These are phyloP conservation scores for Drosophila glabriapex DNA, from an alignment of 2,888 invertebrate genomes.

Conservation along the genomic window DNA sequence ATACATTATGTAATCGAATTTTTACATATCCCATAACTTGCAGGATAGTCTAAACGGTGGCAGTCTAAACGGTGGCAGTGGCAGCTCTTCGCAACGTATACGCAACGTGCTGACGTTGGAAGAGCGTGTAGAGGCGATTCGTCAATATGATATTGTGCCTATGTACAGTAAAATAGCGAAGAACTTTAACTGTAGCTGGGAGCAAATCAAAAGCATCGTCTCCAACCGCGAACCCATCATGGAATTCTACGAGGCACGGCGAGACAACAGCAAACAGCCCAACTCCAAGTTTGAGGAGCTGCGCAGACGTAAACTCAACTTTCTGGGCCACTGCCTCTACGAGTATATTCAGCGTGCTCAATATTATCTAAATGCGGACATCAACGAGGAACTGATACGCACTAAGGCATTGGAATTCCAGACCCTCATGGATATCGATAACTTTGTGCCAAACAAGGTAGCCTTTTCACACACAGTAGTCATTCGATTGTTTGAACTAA, in stretches of 20 bases:
- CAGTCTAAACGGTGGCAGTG: slow-evolving; percentile 24
- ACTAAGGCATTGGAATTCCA: slow-evolving; percentile 77
- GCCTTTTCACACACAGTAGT: neutral
- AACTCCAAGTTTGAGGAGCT: slow-evolving; percentile 65
- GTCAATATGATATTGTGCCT: slow-evolving; percentile 82
- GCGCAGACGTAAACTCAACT: slow-evolving; percentile 75
- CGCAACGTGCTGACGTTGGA: slow-evolving; percentile 81
- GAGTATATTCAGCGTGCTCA: slow-evolving; percentile 83
- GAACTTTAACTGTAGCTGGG: slow-evolving; percentile 84
- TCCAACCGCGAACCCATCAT: slow-evolving; percentile 80
- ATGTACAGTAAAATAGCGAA: slow-evolving; percentile 84
- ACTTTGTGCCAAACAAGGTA: slow-evolving; percentile 75
- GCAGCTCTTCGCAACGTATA: slow-evolving; percentile 62
- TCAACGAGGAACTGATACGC: slow-evolving; percentile 79
- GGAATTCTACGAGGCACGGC: slow-evolving; percentile 79
- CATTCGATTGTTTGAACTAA: neutral
- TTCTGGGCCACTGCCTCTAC: slow-evolving; percentile 82
- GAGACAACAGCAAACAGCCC: slow-evolving; percentile 43
- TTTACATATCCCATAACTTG: neutral
- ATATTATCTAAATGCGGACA: slow-evolving; percentile 69
- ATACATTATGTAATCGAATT: neutral
- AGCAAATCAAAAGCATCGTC: slow-evolving; percentile 83
- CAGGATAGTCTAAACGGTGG: slow-evolving; percentile 63
- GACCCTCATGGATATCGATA: slow-evolving; percentile 71
- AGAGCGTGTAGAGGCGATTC: slow-evolving; percentile 82